These are phyloP conservation scores for Charaxes varanes DNA, from an alignment of 1,140 invertebrate genomes.

Conservation along the genomic window DNA sequence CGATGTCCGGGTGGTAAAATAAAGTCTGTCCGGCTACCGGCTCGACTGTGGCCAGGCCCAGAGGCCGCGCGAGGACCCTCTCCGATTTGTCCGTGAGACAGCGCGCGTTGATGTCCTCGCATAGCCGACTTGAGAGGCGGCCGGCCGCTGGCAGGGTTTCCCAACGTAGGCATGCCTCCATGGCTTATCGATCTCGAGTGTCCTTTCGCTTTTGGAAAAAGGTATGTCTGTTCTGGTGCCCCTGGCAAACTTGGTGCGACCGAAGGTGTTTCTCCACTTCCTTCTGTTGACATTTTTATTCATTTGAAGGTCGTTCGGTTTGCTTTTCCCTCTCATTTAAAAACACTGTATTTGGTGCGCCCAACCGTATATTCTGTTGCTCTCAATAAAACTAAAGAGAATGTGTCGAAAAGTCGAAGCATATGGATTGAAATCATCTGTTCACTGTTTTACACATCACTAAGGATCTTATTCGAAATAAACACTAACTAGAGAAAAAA, in stretches of 20 bases:
- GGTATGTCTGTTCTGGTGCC: slow-evolving; percentile 76
- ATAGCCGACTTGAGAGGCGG: slow-evolving; percentile 78
- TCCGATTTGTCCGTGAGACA: slow-evolving; percentile 89
- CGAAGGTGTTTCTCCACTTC: slow-evolving; percentile 71
- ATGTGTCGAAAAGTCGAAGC: slow-evolving; percentile 37
- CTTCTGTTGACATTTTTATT: slow-evolving; percentile 75
- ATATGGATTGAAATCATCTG: slow-evolving; percentile 68
- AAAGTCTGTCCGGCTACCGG: slow-evolving; percentile 90
- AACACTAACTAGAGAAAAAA: slow-evolving; percentile 25
- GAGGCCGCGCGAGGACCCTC: slow-evolving; percentile 69
- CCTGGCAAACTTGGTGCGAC: slow-evolving; percentile 60
- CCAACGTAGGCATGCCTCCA: slow-evolving; percentile 77
- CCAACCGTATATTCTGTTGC: slow-evolving; percentile 22
- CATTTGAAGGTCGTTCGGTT: slow-evolving; percentile 56
- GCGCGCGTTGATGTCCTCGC: slow-evolving; percentile 87
- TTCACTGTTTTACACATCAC: slow-evolving; percentile 58
- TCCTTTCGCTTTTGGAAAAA: slow-evolving; percentile 75
- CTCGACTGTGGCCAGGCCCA: slow-evolving; percentile 81
- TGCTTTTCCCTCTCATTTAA: slow-evolving; percentile 62
- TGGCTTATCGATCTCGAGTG: slow-evolving; percentile 88
- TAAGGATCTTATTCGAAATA: slow-evolving; percentile 30
- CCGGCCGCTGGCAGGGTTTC: slow-evolving; percentile 62
- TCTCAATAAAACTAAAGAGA: slow-evolving; percentile 28
- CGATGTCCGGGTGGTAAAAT: slow-evolving; percentile 87
- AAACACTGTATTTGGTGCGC: slow-evolving; percentile 23